phyloP scores from a whole-genome alignment of 2,113 vertebrate species.

The Thamnophis sirtalis region DNA sequence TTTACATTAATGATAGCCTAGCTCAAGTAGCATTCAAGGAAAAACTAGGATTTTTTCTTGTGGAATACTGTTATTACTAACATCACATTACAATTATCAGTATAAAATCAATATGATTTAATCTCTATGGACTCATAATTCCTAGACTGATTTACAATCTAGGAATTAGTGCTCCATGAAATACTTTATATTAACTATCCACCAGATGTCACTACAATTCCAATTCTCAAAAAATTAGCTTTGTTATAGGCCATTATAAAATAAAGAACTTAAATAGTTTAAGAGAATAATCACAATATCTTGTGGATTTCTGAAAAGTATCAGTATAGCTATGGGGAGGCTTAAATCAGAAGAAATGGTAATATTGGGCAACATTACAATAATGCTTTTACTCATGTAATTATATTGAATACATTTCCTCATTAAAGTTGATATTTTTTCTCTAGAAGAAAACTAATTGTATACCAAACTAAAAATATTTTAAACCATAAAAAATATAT shows the following conservation, averaged over 20 bases:
- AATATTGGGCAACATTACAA: neutral
- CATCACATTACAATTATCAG: neutral
- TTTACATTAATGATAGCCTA: neutral
- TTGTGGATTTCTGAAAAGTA: neutral
- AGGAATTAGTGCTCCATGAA: neutral
- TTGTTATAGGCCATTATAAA: neutral
- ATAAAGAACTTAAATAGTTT: constrained; percentile 1
- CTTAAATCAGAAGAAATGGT: neutral
- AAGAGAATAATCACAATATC: neutral
- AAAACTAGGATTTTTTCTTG: neutral
- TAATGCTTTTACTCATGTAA: neutral
- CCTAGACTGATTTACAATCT: neutral
- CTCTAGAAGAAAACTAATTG: neutral
- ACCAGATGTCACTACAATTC: constrained; percentile 59
- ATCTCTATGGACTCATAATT: neutral
- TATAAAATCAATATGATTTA: neutral
- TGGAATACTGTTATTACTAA: neutral
- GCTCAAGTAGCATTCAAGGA: neutral
- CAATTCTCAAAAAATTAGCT: neutral
- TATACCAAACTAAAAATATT: neutral
- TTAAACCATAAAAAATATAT: neutral
- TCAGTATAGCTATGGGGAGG: neutral
- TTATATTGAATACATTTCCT: neutral
- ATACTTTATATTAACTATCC: constrained; percentile 22
- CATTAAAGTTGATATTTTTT: neutral